phyloP scores from a whole-genome alignment of 2,888 invertebrate genomes.

The Catocala nupta region DNA sequence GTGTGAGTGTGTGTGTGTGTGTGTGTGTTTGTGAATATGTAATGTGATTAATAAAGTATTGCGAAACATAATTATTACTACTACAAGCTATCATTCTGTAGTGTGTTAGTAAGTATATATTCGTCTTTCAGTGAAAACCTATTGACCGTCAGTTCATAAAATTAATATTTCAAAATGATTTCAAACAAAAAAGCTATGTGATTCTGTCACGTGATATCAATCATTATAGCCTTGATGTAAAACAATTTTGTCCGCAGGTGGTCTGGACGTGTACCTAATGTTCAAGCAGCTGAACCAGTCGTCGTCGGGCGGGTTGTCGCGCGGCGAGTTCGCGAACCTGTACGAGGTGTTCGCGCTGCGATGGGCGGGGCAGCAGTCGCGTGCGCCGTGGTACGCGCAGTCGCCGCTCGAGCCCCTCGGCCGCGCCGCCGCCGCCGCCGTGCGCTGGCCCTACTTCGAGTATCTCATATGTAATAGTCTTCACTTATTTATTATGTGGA shows the following conservation, averaged over 20 bases:
- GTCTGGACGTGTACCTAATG: conserved; percentile 92
- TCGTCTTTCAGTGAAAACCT: too few relatives aligned
- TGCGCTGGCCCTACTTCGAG: conserved; percentile 92
- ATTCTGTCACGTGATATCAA: background rate
- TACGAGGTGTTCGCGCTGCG: conserved; percentile 90
- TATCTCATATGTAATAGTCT: conserved; percentile 89
- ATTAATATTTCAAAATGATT: too few relatives aligned
- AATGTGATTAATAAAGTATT: too few relatives aligned
- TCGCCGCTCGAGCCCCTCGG: conserved; percentile 88
- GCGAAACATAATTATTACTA: too few relatives aligned
- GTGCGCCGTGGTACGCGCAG: conserved; percentile 90
- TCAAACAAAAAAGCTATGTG: too few relatives aligned
- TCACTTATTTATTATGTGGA: too few relatives aligned
- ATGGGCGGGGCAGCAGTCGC: conserved; percentile 91
- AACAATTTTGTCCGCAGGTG: conserved; percentile 75
- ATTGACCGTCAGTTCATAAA: too few relatives aligned
- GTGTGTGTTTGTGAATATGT: too few relatives aligned
- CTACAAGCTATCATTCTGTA: too few relatives aligned
- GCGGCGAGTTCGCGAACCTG: conserved; percentile 90
- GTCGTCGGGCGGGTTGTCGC: conserved; percentile 89
- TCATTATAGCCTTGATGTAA: background rate
- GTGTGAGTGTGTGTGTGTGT: too few relatives aligned
- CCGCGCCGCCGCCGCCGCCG: conserved; percentile 87
- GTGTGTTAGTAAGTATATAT: too few relatives aligned
- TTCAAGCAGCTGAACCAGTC: conserved; percentile 93